phyloP scores from a whole-genome alignment of 1,140 invertebrate species.

The Drusus annulatus region DNA sequence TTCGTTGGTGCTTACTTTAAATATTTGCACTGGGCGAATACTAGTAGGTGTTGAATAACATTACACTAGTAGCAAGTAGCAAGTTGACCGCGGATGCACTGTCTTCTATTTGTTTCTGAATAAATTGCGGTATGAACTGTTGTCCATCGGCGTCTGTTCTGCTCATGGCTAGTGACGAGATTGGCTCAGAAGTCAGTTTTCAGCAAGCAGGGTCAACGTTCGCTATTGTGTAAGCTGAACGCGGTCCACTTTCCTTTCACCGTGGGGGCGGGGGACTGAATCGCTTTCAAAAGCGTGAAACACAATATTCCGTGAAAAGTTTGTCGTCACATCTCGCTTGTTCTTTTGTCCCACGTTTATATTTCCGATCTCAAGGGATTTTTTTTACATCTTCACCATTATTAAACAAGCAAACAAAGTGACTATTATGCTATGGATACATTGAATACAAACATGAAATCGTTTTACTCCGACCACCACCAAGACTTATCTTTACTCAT shows the following conservation, averaged over 20 bases:
- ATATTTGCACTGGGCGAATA: no score
- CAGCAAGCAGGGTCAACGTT: slow-evolving; percentile 4
- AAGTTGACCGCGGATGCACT: no score
- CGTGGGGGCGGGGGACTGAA: not conserved
- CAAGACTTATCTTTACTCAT: no score
- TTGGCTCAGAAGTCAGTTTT: no score
- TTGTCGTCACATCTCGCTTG: slow-evolving; percentile 18
- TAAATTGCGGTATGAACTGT: not conserved
- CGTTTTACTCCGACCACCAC: no score
- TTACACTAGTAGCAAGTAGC: no score
- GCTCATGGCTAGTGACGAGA: not conserved
- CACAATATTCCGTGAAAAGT: slow-evolving; percentile 34
- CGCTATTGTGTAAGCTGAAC: slow-evolving; percentile 1
- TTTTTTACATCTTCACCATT: not conserved
- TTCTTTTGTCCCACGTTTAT: not conserved
- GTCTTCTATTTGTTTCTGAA: no score
- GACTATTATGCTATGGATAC: no score
- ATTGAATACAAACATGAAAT: no score
- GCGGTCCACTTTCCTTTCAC: slow-evolving; percentile 38
- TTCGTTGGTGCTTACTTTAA: no score
- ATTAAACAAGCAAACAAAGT: no score
- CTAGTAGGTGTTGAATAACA: no score
- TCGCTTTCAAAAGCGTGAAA: slow-evolving; percentile 27
- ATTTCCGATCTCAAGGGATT: slow-evolving; percentile 11
- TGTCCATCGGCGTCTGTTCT: not conserved